Evolutionary conservation across 2,113 vertebrate species (phyloP), one percentile per base, ranked within the genome.

Genomic region (Narcine bancroftii): DNA sequence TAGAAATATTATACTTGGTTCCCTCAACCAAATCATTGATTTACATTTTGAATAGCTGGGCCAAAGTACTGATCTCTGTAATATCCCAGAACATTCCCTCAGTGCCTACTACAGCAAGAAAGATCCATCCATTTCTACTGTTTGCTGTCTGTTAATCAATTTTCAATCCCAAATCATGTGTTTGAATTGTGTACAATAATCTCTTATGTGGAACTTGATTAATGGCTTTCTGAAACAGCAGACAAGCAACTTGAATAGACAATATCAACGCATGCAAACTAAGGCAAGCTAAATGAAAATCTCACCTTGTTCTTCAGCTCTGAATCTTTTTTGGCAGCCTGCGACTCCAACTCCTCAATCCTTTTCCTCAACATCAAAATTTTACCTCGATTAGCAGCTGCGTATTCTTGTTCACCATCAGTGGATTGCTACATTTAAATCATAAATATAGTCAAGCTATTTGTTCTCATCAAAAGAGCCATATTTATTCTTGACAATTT

Each of bases 311-410:
- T 94, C 33, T 95, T 94, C 92, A 98, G 94, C 2, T 97, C 96
- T 92, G 95, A 93, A 92, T 96, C 95, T 94, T 95, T 96, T 2
- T 95, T 95, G 0, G 93, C 60, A n/a, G 97, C 95, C 92, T 97
- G 97, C 10, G 95, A 94, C 92, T 98, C 97, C 0, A 98, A 94
- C 45, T 98, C 97, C 93, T 98, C 97, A 0, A 97, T 95, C 92
- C 96, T 98, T 95, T 96, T 97, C 94, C 95, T 97, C 60, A 98
- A 94, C 53, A 98, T 91, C 15, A 98, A 81, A 36, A 98, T 96
- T 93, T 98, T 98, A 0, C 97, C 97, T 87, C 97, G 95, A 92
- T 94, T 98, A 71, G 97, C 97, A 0, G 95, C 95, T 75, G 95
- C 94, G 6, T 96, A 96, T 33, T 98, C 97, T 29, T 95, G 94